Evolutionary conservation across 2,888 invertebrate species (phyloP).

Genomic region (Cheilosia vulpina): DNA sequence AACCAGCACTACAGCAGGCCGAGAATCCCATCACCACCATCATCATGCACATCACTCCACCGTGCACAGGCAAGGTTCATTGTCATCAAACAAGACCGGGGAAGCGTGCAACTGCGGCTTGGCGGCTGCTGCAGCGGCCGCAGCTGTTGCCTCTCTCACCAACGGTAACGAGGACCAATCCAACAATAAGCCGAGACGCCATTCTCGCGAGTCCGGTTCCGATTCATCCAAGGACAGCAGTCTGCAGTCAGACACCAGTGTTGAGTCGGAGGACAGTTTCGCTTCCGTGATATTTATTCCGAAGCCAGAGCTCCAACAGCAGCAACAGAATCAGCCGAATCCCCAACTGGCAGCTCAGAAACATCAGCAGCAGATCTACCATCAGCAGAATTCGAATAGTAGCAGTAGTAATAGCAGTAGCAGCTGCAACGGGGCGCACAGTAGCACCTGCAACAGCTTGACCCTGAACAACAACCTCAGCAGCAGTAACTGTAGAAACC

Average conservation of each 20-base stretch:
- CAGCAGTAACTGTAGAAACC: conserved; percentile 69
- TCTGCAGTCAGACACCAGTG: conserved; percentile 96
- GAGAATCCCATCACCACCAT: conserved; percentile 64
- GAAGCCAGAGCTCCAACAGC: conserved; percentile 87
- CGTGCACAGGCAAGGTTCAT: conserved; percentile 76
- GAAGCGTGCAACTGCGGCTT: conserved; percentile 76
- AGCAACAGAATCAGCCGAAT: conserved; percentile 80
- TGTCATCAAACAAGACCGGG: conserved; percentile 39
- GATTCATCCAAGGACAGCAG: conserved; percentile 95
- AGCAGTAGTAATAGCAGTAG: conserved; percentile 82
- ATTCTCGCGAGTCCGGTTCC: conserved; percentile 94
- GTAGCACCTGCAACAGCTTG: conserved; percentile 61
- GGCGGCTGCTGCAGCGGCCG: conserved; percentile 75
- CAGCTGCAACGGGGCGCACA: conserved; percentile 79
- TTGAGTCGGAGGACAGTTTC: conserved; percentile 96
- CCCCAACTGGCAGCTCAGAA: conserved; percentile 65
- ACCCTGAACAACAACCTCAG: conserved; percentile 56
- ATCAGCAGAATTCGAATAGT: conserved; percentile 80
- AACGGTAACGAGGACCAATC: conserved; percentile 79
- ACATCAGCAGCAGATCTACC: conserved; percentile 75
- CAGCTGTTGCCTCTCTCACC: conserved; percentile 76
- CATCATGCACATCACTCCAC: conserved; percentile 71
- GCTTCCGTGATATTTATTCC: conserved; percentile 96
- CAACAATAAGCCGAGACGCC: conserved; percentile 86
- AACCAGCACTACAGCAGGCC: conserved; percentile 65